Evolutionary conservation across 2,888 invertebrate genomes (phyloP), one percentile per base, ranked within the genome.

Genomic region (Leptopilina syphax): DNA sequence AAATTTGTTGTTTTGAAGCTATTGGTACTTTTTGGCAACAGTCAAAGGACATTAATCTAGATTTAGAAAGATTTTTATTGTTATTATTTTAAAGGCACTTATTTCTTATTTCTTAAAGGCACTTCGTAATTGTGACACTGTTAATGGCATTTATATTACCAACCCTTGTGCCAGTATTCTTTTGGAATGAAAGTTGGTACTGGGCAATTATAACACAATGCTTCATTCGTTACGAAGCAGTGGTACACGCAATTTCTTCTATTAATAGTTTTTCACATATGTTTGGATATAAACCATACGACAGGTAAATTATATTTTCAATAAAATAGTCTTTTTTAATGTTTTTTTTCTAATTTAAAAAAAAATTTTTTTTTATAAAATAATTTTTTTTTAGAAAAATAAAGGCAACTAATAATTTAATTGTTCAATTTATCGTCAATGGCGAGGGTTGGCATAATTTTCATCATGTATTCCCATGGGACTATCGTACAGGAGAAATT

Each of bases 101-200:
- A 18, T 18, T 18, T 18, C 18, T 18, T n/a, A n/a, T 18, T 60
- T 18, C 7, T 60, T n/a, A 6, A 7, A 60, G 60, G n/a, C 18
- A 60, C 18, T 60, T 18, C 18, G 7, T n/a, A 7, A n/a, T 7
- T 13, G 7, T 60, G n/a, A 60, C 60, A 18, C 3, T 27, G 3
- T 3, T 27, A 27, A 18, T 63, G 18, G 7, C 18, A n/a, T 68
- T 68, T 24, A 8, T 68, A 3, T 47, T 68, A 10, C 67, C 67
- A 47, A 47, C 67, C 9, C 4, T 47, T 10, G 47, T 68, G 10
- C 67, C 67, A 47, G 47, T 68, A 47, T 47, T 47, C 47, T 68
- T 68, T 18, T 68, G 67, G 67, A 47, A 68, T 68, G 67, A 68
- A 68, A 68, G 47, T 68, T 68, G 67, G 67, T 68, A 68, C 47